Evolutionary conservation across 2,113 vertebrate genomes (phyloP).

Genomic region (Saimiri boliviensis): DNA sequence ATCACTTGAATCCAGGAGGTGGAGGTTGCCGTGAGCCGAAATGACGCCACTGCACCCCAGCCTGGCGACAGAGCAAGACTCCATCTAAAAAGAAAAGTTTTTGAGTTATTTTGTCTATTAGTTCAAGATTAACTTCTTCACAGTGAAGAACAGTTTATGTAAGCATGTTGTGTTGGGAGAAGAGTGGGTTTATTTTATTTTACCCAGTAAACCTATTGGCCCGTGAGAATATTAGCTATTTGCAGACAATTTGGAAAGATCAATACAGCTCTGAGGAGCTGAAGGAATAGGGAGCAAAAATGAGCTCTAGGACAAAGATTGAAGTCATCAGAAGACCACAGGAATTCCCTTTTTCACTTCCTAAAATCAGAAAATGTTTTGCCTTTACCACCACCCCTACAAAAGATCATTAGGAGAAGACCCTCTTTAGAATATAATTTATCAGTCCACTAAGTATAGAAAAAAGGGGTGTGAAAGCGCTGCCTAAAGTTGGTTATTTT

Average conservation of each 20-base stretch:
- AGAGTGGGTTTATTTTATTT: background rate
- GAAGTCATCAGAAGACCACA: background rate
- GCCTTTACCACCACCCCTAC: background rate
- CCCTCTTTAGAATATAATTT: background rate
- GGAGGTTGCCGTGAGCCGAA: no score
- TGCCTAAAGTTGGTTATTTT: background rate
- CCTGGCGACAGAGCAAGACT: no score
- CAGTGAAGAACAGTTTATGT: background rate
- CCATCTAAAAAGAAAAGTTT: no score
- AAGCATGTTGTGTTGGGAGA: background rate
- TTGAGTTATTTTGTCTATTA: slow-evolving; percentile 6
- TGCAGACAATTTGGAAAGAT: background rate
- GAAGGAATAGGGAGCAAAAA: background rate
- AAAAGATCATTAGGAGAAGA: background rate
- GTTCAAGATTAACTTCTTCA: slow-evolving; percentile 13
- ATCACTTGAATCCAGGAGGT: no score
- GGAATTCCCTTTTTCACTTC: background rate
- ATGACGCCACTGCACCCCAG: no score
- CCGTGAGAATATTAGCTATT: background rate
- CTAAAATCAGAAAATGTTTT: background rate
- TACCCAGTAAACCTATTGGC: background rate
- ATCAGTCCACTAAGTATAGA: background rate
- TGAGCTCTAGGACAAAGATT: background rate
- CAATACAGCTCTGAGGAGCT: background rate
- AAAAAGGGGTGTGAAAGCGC: background rate